Evolutionary conservation across 2,113 vertebrate genomes (phyloP).

Genomic region (Tupaia chinensis): DNA sequence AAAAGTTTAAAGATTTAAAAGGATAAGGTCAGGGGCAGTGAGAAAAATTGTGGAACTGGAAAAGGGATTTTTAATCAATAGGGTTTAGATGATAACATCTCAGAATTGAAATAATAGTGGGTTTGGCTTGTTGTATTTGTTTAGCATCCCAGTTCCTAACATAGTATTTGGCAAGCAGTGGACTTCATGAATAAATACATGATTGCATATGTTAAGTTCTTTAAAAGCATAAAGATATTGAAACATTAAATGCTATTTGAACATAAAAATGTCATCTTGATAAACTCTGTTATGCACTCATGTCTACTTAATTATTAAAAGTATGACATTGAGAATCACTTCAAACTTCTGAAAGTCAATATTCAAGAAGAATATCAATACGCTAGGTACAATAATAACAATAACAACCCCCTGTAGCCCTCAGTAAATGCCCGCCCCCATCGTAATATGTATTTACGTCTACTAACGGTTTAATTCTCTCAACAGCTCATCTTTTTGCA

Average conservation of each 20-base stretch:
- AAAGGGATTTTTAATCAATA: background rate
- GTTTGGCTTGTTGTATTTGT: background rate
- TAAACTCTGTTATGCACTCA: background rate
- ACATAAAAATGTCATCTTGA: conserved; percentile 37
- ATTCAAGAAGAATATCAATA: background rate
- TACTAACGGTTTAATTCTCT: background rate
- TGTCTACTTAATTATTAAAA: background rate
- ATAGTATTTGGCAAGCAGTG: conserved; percentile 43
- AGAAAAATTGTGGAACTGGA: background rate
- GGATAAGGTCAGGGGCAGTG: background rate
- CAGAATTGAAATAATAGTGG: background rate
- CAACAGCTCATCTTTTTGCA: background rate
- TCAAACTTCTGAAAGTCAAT: background rate
- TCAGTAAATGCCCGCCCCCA: background rate
- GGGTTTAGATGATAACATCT: conserved; percentile 5
- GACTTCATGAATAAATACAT: conserved; percentile 54
- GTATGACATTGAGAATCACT: background rate
- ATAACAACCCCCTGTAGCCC: background rate
- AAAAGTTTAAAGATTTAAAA: conserved; percentile 10
- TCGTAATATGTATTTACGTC: background rate
- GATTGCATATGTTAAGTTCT: conserved; percentile 45
- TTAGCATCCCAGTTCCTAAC: background rate
- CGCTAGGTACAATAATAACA: background rate
- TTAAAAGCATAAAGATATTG: conserved; percentile 29
- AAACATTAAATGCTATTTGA: conserved; percentile 59